phyloP scores from a whole-genome alignment of 2,888 invertebrate genomes.

The Allygus modestus region DNA sequence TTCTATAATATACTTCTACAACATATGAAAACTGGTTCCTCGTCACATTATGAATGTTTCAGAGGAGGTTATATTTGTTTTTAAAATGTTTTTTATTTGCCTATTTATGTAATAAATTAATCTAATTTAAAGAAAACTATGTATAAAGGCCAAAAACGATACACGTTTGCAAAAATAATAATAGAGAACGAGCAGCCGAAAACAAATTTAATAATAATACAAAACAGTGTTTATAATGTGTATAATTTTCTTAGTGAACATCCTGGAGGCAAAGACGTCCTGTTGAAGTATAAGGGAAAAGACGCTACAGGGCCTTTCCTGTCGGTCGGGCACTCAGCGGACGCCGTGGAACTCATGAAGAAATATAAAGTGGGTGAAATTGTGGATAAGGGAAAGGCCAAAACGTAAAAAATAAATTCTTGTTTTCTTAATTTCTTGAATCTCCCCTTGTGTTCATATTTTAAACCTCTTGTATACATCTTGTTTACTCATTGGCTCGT shows the following conservation, averaged over 20 bases:
- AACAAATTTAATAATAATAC: background rate
- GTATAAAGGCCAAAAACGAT: background rate
- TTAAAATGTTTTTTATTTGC: too few species aligned
- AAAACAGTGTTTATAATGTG: background rate
- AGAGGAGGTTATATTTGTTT: too few species aligned
- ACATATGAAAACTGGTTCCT: too few species aligned
- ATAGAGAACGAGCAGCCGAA: background rate
- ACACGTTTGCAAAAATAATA: background rate
- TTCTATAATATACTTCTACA: too few species aligned
- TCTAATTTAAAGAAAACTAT: too few species aligned
- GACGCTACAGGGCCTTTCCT: background rate
- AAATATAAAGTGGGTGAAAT: constrained; percentile 9
- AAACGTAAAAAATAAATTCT: too few species aligned
- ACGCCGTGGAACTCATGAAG: background rate
- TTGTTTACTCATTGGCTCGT: too few species aligned
- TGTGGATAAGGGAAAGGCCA: background rate
- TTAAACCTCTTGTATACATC: too few species aligned
- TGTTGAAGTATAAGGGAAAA: background rate
- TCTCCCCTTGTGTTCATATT: too few species aligned
- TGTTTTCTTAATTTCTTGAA: too few species aligned
- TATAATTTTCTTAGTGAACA: background rate
- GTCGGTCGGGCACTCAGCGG: background rate
- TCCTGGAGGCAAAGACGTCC: background rate
- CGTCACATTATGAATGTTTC: too few species aligned
- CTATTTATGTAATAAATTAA: too few species aligned